A percentile compares a stretch with the other conserved stretches of the same genome.
These are phyloP conservation scores for Frankliniella fusca DNA, from an alignment of 2,888 invertebrate genomes.

Conservation along the genomic window DNA sequence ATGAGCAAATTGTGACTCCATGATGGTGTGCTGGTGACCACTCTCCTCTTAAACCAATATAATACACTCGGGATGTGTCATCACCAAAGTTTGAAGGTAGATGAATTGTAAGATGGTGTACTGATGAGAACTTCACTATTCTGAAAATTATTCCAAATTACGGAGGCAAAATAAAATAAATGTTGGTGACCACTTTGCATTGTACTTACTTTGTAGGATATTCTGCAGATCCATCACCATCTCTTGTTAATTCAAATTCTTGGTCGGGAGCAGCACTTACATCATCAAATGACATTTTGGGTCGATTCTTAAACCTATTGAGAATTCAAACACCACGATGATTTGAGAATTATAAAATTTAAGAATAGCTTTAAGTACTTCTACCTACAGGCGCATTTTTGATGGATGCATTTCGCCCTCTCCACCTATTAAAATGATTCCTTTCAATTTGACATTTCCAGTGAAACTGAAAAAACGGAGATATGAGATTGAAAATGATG, in stretches of 20 bases:
- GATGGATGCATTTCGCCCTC: conserved; percentile 81
- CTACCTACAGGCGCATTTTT: conserved; percentile 77
- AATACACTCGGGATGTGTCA: conserved; percentile 80
- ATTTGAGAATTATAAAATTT: conserved; percentile 5
- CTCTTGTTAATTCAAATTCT: conserved; percentile 79
- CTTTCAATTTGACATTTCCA: conserved; percentile 91
- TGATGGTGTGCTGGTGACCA: conserved; percentile 78
- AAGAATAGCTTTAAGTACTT: conserved; percentile 24
- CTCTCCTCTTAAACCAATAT: conserved; percentile 93
- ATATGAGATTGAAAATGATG: background rate
- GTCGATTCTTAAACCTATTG: conserved; percentile 83
- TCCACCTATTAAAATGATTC: conserved; percentile 86
- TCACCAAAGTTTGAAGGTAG: conserved; percentile 85
- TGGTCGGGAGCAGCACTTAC: conserved; percentile 70
- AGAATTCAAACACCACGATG: conserved; percentile 31
- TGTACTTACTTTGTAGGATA: conserved; percentile 79
- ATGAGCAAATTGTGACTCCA: conserved; percentile 86
- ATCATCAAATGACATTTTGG: conserved; percentile 94
- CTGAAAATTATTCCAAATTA: conserved; percentile 54
- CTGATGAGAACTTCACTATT: conserved; percentile 85
- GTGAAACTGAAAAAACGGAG: conserved; percentile 62
- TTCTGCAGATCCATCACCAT: conserved; percentile 74
- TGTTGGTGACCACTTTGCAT: conserved; percentile 31
- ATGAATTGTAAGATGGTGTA: conserved; percentile 83
- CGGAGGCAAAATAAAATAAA: too few species aligned